Base-by-base conservation (phyloP, 2,888 invertebrate genomes). In the Saturnia pavonia region DNA sequence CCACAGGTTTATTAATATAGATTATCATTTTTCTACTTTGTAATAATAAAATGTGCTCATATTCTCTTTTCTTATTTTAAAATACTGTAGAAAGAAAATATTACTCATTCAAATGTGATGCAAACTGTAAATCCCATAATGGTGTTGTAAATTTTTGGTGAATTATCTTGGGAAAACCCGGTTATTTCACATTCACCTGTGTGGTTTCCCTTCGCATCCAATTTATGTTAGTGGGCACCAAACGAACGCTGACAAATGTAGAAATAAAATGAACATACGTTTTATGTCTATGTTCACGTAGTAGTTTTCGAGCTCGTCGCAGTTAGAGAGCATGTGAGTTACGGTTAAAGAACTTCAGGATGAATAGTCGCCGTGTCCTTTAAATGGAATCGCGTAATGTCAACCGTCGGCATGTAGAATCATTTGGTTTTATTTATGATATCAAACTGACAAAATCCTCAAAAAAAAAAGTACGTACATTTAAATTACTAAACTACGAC, bases 161-260 rank as follows among this genome's bases (percentile, higher is more conserved):
- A 90, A 92, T 93, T 93, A 92, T 92, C 92, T 92, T 90, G 92
- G 92, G 91, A 91, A 91, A 91, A 91, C 88, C 89, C 86, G 87
- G 92, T 91, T 92, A 92, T 93, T 92, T 92, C 92, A 92, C 92
- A 94, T 94, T 93, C 92, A 93, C 92, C 92, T 92, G 91, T 89
- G 92, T 90, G 91, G 91, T 90, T 92, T 91, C 89, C 92, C 92
- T 92, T 90, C 89, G 87, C 91, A 90, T 92, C 91, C 93, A 93
- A 93, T 93, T 93, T 94, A 93, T 92, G 93, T 93, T 93, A 92
- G 92, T 92, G 92, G 91, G 92, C 91, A 92, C 92, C 92, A 92
- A 93, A 92, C 92, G 93, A 93, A 93, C 90, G 92, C 91, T 94
- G 93, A 94, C 93, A 93, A 94, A 94, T 93, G 92, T 91, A 90